These are phyloP conservation scores for Pecten maximus DNA, from an alignment of 2,888 invertebrate genomes.

Conservation along the genomic window DNA sequence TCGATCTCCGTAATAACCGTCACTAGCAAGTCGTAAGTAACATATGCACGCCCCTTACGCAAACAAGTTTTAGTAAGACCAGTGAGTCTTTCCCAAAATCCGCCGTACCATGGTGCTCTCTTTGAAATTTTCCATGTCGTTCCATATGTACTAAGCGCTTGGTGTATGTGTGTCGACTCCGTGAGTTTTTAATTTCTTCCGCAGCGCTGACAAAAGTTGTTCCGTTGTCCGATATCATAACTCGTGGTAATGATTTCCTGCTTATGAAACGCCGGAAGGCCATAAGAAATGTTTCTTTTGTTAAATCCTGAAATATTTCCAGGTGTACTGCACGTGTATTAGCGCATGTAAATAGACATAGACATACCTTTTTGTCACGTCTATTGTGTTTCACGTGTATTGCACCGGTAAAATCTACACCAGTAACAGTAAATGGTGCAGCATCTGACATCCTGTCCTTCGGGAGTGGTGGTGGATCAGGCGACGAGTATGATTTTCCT, in stretches of 20 bases:
- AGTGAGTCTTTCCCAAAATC: conserved; percentile 58
- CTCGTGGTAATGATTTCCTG: not conserved
- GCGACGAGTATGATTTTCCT: conserved; percentile 45
- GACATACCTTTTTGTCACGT: not conserved
- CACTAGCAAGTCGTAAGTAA: conserved; percentile 48
- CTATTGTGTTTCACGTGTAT: conserved; percentile 38
- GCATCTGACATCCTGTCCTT: conserved; percentile 42
- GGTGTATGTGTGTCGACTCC: no score
- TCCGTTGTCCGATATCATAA: conserved; percentile 39
- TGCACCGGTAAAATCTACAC: conserved; percentile 55
- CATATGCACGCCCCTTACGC: conserved; percentile 45
- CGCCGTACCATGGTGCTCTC: conserved; percentile 59
- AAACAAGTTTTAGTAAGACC: conserved; percentile 52
- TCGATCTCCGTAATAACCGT: conserved; percentile 59
- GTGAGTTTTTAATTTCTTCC: no score
- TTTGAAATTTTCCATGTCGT: conserved; percentile 55
- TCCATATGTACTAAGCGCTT: conserved; percentile 39
- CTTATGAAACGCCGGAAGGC: conserved; percentile 15
- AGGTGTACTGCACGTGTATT: conserved; percentile 35
- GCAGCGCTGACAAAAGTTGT: not conserved
- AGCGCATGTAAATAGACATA: conserved; percentile 28
- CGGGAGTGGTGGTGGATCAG: conserved; percentile 51
- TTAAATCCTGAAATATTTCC: conserved; percentile 31
- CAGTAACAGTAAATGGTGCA: conserved; percentile 56
- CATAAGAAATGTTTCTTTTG: conserved; percentile 40